Evolutionary conservation across 2,113 vertebrate genomes (phyloP).

Genomic region (Eurystomus gularis): DNA sequence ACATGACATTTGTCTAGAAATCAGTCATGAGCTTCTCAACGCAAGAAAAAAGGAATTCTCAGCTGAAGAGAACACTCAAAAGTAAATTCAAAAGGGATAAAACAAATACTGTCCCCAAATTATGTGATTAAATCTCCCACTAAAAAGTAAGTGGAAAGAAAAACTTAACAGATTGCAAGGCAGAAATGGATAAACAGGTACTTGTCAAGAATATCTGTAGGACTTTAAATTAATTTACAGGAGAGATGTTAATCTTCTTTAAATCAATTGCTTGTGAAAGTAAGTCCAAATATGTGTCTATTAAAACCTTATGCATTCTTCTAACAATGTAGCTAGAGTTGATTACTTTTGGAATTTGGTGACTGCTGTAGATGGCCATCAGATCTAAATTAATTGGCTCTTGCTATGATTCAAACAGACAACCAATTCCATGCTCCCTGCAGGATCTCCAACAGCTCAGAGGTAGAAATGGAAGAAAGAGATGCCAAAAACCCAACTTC

Average conservation of each 20-base stretch:
- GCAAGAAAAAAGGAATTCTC: not conserved
- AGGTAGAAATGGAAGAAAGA: not conserved
- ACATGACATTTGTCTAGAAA: not conserved
- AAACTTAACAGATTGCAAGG: not conserved
- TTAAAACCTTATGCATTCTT: not conserved
- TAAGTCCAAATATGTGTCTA: not conserved
- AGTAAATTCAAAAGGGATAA: not conserved
- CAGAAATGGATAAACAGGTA: not conserved
- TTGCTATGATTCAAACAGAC: not conserved
- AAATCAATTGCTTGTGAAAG: not conserved
- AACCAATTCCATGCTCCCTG: not conserved
- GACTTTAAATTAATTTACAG: not conserved
- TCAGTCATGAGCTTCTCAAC: not conserved
- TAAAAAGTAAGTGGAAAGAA: not conserved
- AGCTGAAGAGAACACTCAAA: not conserved
- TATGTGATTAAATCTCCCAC: not conserved
- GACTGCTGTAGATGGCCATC: not conserved
- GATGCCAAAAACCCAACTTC: not conserved
- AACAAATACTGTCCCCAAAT: not conserved
- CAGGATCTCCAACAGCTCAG: not conserved
- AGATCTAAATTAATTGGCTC: not conserved
- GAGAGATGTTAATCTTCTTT: not conserved
- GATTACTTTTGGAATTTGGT: not conserved
- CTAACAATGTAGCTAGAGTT: not conserved
- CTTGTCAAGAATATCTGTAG: not conserved